Base-by-base conservation (phyloP, 1,140 invertebrate genomes). In the Lithobius niger region DNA sequence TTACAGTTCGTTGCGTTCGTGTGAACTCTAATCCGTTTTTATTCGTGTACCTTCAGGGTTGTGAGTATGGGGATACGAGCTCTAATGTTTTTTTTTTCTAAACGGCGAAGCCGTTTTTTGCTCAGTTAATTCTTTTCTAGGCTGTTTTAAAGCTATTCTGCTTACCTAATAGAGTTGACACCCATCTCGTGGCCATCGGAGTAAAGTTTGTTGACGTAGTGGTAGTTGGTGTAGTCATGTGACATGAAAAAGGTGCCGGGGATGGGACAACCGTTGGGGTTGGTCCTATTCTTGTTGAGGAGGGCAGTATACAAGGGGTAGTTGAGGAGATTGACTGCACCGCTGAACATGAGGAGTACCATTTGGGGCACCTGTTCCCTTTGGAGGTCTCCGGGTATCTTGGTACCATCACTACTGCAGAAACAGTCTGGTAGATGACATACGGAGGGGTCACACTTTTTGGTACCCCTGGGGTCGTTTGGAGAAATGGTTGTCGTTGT, bases 191-290 rank as follows among this genome's bases (percentile, higher is more conserved):
- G 86, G 26, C 90, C 89, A 59, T 85, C 80, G 64, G 86, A 82
- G 51, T 89, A 89, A 28, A 95, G 73, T 61, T 85, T 74, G 69
- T 94, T 87, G 3, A 94, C 86, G 79, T 89, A 85, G 54, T 86
- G 86, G 71, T 96, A 96, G 71, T 96, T 90, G 64, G 88, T 91
- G 72, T 91, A 95, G 68, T 94, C 89, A 67, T 96, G 90, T 4
- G 91, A 88, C 57, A 94, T 78, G 71, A 96, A 97, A 72, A 96
- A 94, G 2, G 92, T 97, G 59, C 88, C 91, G 57, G 80, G 82
- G 42, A 96, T 84, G 0, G 82, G 79, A 67, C 92, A 97, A 10
- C 85, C 86, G 65, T 94, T 94, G 1, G 88, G 86, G 75, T 93
- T 94, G 63, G 81, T 76, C 58, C 84, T 72, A 63, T 83, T 82